Conservation (phyloP, 2,797 vertebrate genomes). For the Notoglanidium macrostoma region DNA sequence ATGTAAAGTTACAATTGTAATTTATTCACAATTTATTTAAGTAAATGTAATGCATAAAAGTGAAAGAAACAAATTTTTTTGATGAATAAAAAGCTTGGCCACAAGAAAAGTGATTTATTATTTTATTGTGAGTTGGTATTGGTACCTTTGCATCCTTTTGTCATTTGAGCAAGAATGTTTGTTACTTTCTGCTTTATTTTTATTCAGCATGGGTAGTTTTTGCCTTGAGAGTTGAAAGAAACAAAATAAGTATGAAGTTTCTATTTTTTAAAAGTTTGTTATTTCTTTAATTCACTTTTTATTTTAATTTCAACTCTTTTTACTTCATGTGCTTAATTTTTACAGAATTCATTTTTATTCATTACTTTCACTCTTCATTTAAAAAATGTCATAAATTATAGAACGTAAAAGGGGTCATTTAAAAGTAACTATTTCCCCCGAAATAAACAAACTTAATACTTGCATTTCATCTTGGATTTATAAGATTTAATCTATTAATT, state of each 20-base stretch:
- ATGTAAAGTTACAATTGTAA: background rate
- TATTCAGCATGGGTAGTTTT: background rate
- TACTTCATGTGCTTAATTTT: background rate
- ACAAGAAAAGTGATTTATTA: background rate
- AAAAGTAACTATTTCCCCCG: background rate
- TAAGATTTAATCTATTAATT: background rate
- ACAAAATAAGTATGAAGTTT: background rate
- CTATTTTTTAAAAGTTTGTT: background rate
- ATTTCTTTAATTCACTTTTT: background rate
- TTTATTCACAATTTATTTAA: background rate
- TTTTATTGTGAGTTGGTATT: background rate
- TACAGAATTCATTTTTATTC: background rate
- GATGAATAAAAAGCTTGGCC: background rate
- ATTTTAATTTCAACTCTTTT: background rate
- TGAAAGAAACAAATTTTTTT: background rate
- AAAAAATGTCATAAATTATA: background rate
- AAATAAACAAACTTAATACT: background rate
- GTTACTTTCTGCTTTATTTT: background rate
- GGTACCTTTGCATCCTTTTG: background rate
- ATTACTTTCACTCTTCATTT: background rate
- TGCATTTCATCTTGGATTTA: background rate
- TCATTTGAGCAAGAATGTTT: background rate
- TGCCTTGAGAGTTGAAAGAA: background rate
- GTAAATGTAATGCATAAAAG: background rate
- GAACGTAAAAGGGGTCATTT: background rate